These are phyloP conservation scores for Clinocottus analis DNA, from an alignment of 2,113 vertebrate species.

Conservation along the genomic window DNA sequence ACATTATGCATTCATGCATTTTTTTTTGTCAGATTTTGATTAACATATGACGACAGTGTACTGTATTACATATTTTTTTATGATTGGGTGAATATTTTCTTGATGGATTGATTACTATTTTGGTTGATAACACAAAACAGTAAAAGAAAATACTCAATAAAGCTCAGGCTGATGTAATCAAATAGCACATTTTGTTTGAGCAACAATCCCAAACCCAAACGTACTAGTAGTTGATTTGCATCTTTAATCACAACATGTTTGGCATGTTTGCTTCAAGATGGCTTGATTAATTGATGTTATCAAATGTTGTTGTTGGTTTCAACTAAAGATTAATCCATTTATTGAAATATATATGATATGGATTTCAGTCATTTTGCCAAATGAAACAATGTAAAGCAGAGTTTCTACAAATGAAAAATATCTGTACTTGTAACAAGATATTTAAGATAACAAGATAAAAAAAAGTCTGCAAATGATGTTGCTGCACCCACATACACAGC, in stretches of 20 bases:
- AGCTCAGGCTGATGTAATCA: no score
- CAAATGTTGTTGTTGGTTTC: background rate
- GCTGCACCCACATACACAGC: background rate
- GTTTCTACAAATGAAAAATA: slow-evolving; percentile 43
- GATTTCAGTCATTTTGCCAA: no score
- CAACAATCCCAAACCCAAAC: no score
- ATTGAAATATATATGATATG: no score
- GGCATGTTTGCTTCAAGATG: background rate
- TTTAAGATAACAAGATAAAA: no score
- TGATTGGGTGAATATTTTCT: background rate
- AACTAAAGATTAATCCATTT: background rate
- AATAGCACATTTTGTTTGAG: no score
- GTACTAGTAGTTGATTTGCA: no score
- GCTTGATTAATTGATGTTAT: background rate
- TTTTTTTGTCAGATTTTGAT: no score
- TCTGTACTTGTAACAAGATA: background rate
- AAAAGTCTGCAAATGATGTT: slow-evolving; percentile 4
- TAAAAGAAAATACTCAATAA: background rate
- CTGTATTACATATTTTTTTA: background rate
- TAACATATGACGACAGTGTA: background rate
- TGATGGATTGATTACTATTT: background rate
- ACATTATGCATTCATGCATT: no score
- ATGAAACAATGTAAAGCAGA: no score
- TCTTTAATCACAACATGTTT: no score
- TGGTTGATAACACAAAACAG: background rate